These are phyloP conservation scores for Neodiprion virginianus DNA, from an alignment of 1,140 invertebrate species.

Conservation along the genomic window DNA sequence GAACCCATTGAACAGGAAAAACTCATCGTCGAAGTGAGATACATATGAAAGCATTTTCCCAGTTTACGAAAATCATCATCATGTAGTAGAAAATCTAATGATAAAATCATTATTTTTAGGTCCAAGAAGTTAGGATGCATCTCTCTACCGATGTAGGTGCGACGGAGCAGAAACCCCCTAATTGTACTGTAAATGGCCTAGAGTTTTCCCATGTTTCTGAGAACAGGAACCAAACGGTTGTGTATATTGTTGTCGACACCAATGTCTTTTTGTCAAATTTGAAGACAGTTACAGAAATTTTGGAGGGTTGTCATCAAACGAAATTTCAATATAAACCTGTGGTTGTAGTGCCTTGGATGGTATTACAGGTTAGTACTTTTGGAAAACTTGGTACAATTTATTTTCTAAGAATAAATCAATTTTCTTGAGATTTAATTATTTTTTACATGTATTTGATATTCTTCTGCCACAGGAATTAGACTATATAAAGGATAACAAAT, in stretches of 20 bases:
- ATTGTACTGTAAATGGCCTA: neutral
- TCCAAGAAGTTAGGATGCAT: slow-evolving; percentile 46
- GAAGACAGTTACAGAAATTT: slow-evolving; percentile 38
- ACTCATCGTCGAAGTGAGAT: slow-evolving; percentile 44
- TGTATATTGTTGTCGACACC: slow-evolving; percentile 57
- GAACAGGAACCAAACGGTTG: slow-evolving; percentile 20
- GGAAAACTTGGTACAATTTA: slow-evolving; percentile 13
- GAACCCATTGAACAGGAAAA: slow-evolving; percentile 53
- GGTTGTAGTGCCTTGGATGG: slow-evolving; percentile 56
- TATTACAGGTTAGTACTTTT: slow-evolving; percentile 45
- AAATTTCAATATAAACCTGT: slow-evolving; percentile 41
- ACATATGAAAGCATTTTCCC: neutral
- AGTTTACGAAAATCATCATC: too few relatives aligned
- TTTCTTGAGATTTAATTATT: slow-evolving; percentile 19
- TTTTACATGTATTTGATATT: slow-evolving; percentile 21
- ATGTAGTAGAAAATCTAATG: neutral
- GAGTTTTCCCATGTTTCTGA: neutral
- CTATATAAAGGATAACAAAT: slow-evolving; percentile 50
- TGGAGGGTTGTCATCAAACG: slow-evolving; percentile 39
- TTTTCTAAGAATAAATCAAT: neutral
- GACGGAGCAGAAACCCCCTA: neutral
- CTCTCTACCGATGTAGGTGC: slow-evolving; percentile 28
- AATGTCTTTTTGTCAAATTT: slow-evolving; percentile 59
- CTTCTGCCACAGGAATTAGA: slow-evolving; percentile 49
- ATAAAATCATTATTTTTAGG: slow-evolving; percentile 29